Conservation (phyloP, 2,888 invertebrate genomes). For the Pardosa pseudoannulata region DNA sequence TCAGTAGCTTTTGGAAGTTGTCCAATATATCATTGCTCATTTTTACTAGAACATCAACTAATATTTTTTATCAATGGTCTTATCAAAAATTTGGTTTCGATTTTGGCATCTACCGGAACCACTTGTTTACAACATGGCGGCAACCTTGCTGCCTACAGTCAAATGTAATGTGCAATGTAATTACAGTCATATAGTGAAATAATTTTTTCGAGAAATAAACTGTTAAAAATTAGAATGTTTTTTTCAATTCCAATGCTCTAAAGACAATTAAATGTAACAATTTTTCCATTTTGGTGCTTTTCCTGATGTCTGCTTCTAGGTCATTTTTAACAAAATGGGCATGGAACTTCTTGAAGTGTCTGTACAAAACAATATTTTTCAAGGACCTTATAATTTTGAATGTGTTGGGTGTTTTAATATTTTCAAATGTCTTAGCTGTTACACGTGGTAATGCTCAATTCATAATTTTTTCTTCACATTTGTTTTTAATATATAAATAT, state of each 20-base stretch:
- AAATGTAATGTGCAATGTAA: neutral
- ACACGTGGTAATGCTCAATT: constrained; percentile 52
- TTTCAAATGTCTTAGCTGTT: constrained; percentile 48
- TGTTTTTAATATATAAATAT: no score
- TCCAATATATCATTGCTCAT: no score
- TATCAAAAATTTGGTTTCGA: neutral
- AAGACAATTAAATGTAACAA: constrained; percentile 33
- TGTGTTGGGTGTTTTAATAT: constrained; percentile 38
- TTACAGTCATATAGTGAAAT: neutral
- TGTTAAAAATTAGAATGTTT: neutral
- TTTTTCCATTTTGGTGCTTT: constrained; percentile 17
- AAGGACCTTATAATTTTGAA: constrained; percentile 38
- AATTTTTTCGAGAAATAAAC: neutral
- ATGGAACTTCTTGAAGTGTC: constrained; percentile 50
- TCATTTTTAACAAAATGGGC: constrained; percentile 56
- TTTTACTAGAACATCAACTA: no score
- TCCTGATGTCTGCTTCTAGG: constrained; percentile 63
- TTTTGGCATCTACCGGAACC: constrained; percentile 1
- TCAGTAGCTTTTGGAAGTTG: no score
- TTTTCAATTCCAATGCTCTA: neutral
- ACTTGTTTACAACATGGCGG: constrained; percentile 67
- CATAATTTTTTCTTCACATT: no score
- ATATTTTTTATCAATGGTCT: no score
- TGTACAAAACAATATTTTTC: constrained; percentile 33
- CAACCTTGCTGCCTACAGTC: neutral